These are phyloP conservation scores for Intellagama lesueurii DNA, from an alignment of 2,797 vertebrate genomes.

Conservation along the genomic window DNA sequence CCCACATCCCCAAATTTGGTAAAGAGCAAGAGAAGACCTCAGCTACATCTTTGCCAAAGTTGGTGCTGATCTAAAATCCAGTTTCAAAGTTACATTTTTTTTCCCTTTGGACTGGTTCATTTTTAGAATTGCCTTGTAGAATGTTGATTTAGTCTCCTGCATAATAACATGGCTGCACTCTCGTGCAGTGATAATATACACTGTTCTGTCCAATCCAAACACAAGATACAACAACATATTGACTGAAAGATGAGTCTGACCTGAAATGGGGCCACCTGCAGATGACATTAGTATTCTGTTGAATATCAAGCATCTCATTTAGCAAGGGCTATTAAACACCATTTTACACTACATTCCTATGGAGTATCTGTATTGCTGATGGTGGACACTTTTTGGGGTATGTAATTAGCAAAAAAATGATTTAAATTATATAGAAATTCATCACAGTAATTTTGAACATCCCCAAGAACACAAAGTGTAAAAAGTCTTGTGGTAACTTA, in stretches of 20 bases:
- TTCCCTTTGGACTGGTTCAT: too few relatives aligned
- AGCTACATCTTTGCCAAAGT: too few relatives aligned
- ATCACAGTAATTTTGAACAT: background rate
- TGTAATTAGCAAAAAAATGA: background rate
- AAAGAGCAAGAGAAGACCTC: too few relatives aligned
- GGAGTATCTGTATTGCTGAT: background rate
- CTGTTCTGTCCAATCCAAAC: constrained; percentile 11
- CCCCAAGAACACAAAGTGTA: background rate
- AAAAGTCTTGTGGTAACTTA: too few relatives aligned
- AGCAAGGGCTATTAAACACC: background rate
- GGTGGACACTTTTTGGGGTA: background rate
- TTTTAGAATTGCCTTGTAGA: too few relatives aligned
- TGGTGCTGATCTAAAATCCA: too few relatives aligned
- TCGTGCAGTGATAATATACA: background rate
- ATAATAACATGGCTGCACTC: too few relatives aligned
- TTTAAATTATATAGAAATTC: background rate
- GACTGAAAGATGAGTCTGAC: background rate
- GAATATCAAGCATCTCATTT: background rate
- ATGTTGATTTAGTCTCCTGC: too few relatives aligned
- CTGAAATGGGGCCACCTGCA: constrained; percentile 5
- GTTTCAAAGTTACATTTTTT: too few relatives aligned
- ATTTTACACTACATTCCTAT: background rate
- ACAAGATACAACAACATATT: background rate
- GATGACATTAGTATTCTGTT: background rate
- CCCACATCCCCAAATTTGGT: too few relatives aligned